Evolutionary conservation across 2,113 vertebrate species (phyloP), one percentile per base, ranked within the genome.

Genomic region (Ceratotherium simum): DNA sequence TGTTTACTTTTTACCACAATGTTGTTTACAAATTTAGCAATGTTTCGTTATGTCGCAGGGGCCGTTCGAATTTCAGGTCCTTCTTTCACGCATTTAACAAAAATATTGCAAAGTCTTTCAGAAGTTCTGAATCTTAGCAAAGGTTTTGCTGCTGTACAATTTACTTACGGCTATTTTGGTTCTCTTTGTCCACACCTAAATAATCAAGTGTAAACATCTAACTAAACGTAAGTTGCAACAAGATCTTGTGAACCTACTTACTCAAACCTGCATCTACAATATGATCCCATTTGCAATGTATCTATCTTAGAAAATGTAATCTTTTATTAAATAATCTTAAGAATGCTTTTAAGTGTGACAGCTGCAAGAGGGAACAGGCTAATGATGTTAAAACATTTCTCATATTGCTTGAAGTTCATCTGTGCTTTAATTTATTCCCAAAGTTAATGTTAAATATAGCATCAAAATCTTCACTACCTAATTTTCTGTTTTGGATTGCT

Each of bases 281-380:
- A 70, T 73, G 42, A 93, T 92, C 27, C 11, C 46, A 39, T 72
- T 96, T 96, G 48, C 12, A 56, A 69, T 67, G 97, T 46, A 33
- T 92, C 72, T 91, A 69, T 56, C 27, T 96, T 88, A 95, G 58
- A 96, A 95, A 85, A 91, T 21, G 33, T 94, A 90, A 87, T 79
- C 51, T 83, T 82, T 95, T 90, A 83, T 94, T 90, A 78, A 92
- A 36, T 96, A 94, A 95, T 90, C 67, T 88, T 69, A 97, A 96
- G 96, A 97, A 97, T 96, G 96, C 83, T 98, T 97, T 96, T 60
- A 97, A 96, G 90, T 76, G 9, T 75, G 90, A 88, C 95, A 92
- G 96, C 95, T 97, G 85, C 96, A 90, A 91, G 80, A 58, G 27
- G 16, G 27, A 70, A 60, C n/a, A 82, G 48, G 62, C 79, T 85